A percentile compares a stretch with the other conserved stretches of the same genome.
Evolutionary conservation across 2,797 vertebrate species (phyloP).

Genomic region (Tokudaia muenninki): DNA sequence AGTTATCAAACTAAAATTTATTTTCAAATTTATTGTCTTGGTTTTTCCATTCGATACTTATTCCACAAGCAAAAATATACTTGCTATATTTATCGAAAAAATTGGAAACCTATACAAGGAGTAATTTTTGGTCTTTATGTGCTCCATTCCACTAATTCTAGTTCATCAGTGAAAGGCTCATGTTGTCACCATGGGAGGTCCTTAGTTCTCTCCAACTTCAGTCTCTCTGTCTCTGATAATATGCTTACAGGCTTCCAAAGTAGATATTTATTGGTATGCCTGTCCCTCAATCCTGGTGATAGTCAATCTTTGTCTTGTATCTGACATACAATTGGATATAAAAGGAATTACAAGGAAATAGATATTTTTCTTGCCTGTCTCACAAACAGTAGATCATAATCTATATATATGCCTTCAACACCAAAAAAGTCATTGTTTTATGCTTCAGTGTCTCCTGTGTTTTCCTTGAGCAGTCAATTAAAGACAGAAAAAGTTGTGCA

Average conservation of each 20-base stretch:
- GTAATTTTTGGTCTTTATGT: background rate
- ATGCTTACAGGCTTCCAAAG: background rate
- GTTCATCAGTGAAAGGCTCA: background rate
- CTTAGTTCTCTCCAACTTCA: background rate
- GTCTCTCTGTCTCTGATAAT: background rate
- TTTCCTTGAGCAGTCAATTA: background rate
- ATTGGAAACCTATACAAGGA: background rate
- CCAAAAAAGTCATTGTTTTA: background rate
- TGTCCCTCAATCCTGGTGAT: background rate
- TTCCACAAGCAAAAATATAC: background rate
- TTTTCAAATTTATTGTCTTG: background rate
- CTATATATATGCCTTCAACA: background rate
- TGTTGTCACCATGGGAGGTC: background rate
- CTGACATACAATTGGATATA: background rate
- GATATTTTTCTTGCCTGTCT: background rate
- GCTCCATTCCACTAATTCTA: background rate
- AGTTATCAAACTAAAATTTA: slow-evolving; percentile 45
- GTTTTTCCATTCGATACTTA: background rate
- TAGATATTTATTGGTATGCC: background rate
- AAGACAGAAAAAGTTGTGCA: background rate
- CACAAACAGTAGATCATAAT: background rate
- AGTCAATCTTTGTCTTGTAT: background rate
- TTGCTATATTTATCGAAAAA: slow-evolving; percentile 24
- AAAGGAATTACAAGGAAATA: background rate
- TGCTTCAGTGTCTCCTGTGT: background rate